phyloP scores from a whole-genome alignment of 2,797 vertebrate species.

The Scolopax bukidnonensis region DNA sequence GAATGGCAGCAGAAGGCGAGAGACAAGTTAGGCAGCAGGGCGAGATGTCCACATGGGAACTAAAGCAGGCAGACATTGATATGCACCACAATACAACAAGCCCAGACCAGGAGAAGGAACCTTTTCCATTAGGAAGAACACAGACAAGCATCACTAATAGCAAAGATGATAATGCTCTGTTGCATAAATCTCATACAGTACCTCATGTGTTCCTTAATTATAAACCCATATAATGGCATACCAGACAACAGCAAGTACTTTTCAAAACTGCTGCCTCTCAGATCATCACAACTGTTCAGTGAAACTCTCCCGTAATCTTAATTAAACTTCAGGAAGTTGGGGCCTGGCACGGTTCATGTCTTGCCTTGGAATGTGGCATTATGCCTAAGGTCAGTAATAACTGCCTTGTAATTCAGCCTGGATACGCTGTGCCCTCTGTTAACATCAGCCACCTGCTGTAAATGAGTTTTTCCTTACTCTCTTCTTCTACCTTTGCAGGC shows the following conservation, averaged over 20 bases:
- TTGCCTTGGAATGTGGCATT: not conserved
- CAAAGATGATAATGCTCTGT: not conserved
- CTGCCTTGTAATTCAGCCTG: not conserved
- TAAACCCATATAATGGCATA: not conserved
- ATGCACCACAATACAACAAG: not conserved
- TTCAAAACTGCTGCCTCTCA: not conserved
- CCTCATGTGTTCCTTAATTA: not conserved
- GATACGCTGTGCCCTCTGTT: not conserved
- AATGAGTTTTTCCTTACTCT: not conserved
- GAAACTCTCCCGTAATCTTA: not conserved
- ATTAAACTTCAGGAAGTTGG: not conserved
- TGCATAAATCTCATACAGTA: not conserved
- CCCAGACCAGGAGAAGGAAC: not conserved
- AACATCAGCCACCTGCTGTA: not conserved
- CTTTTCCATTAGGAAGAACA: not conserved
- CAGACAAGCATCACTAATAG: not conserved
- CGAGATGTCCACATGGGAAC: not conserved
- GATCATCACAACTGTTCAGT: not conserved
- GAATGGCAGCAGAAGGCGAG: not conserved
- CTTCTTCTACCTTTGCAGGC: not conserved
- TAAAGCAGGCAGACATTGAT: not conserved
- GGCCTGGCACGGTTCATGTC: fast-evolving
- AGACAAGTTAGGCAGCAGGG: not conserved
- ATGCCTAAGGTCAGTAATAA: not conserved
- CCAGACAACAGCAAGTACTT: not conserved